Evolutionary conservation across 2,797 vertebrate genomes (phyloP).

Genomic region (Anabacerthia variegaticeps): DNA sequence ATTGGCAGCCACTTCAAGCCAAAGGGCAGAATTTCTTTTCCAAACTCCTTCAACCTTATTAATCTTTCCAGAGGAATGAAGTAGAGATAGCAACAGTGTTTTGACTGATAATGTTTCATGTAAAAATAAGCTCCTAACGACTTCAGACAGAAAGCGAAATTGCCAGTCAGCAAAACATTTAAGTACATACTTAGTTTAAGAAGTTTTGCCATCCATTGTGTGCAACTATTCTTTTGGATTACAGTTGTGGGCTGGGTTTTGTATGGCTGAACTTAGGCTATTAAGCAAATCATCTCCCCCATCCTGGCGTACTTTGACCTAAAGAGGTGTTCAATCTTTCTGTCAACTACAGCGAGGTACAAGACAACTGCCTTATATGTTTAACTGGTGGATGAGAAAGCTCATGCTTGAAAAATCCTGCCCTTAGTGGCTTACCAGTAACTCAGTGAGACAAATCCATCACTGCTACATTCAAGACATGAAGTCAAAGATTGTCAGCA

Average conservation of each 20-base stretch:
- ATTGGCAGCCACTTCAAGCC: neutral
- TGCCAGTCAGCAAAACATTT: conserved; percentile 24
- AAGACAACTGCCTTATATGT: conserved; percentile 26
- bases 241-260: neutral
- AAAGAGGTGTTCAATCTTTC: neutral
- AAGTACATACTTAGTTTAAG: neutral
- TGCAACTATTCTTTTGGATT: neutral
- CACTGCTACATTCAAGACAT: neutral
- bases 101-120: conserved; percentile 1
- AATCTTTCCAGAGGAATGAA: conserved; percentile 27
- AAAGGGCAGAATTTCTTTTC: conserved; percentile 22
- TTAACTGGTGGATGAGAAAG: conserved; percentile 18
- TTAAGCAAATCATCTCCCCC: neutral
- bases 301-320: neutral
- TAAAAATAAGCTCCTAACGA: conserved; percentile 7
- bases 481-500: neutral
- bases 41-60: neutral
- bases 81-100: conserved; percentile 6
- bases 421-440: neutral
- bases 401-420: conserved; percentile 35
- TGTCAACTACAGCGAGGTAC: neutral
- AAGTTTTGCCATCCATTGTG: neutral
- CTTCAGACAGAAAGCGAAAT: conserved; percentile 5
- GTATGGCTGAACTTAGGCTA: neutral
- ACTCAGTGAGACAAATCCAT: neutral